Percentiles rank a stretch among this genome's conserved stretches.
Evolutionary conservation across 92 coral and sea anemone species (phyloP).

Genomic region (Bergia sp.): DNA sequence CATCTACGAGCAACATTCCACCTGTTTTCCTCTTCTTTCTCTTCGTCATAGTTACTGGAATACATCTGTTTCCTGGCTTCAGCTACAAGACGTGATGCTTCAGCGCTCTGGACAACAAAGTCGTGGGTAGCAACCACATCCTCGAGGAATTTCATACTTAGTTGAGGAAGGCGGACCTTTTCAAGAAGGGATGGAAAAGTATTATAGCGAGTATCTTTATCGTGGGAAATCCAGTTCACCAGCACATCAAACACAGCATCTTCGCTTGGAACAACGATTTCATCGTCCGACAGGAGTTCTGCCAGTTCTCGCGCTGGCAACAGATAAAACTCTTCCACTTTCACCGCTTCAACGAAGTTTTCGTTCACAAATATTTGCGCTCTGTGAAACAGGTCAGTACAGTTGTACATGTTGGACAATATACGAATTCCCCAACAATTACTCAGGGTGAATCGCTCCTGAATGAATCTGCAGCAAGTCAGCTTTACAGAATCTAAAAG

Average conservation of each 20-base stretch:
- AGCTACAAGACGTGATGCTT: constrained; percentile 58
- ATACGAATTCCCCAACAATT: constrained; percentile 98
- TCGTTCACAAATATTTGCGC: constrained; percentile 87
- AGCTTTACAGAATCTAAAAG: constrained; percentile 79
- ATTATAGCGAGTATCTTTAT: constrained; percentile 56
- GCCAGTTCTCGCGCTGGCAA: constrained; percentile 79
- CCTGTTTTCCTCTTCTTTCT: constrained; percentile 46
- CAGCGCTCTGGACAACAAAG: constrained; percentile 66
- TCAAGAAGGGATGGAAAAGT: constrained; percentile 71
- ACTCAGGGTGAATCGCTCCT: constrained; percentile 82
- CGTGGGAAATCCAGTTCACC: constrained; percentile 77
- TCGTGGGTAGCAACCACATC: constrained; percentile 61
- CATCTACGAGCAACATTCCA: constrained; percentile 87
- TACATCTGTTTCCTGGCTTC: constrained; percentile 66
- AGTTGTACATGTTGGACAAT: constrained; percentile 82
- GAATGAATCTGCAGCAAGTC: constrained; percentile 88
- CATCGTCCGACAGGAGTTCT: constrained; percentile 79
- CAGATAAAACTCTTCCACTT: constrained; percentile 74
- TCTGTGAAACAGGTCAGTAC: constrained; percentile 73
- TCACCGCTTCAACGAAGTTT: constrained; percentile 79
- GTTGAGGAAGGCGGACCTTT: constrained; percentile 81
- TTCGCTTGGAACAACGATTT: constrained; percentile 79
- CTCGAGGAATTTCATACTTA: constrained; percentile 76
- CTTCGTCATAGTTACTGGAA: constrained; percentile 43
- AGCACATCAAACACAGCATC: constrained; percentile 85